Evolutionary conservation across 2,113 vertebrate genomes (phyloP), one percentile per base, ranked within the genome.

Genomic region (Chamaea fasciata): DNA sequence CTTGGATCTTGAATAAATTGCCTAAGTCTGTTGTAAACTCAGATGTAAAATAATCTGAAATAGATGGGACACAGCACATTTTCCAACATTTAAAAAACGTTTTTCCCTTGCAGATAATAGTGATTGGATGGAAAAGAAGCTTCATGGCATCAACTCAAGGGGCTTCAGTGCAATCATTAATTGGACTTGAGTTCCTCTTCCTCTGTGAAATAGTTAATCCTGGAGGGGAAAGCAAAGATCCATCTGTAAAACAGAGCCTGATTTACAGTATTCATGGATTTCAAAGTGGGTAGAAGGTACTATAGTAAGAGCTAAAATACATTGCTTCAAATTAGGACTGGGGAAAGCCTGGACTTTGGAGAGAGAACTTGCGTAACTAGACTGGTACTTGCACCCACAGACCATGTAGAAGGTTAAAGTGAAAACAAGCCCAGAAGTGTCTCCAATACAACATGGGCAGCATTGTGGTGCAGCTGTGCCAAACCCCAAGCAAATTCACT

Each of bases 231-330:
- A 92, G 47, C 44, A 84, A 81, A 71, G 14, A n/a, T 83, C n/a
- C 0, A 0, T 41, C 39, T 80, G 27, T 77, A 70, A 86, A 77
- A 59, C 12, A 55, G 37, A 79, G 27, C 22, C 52, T 93, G 82
- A 60, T 92, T 93, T 81, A n/a, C 26, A 49, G 68, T 28, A 41
- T 9, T 60, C 1, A 0, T 21, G 33, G 39, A 55, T 55, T 82
- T 71, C 20, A 9, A 95, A 95, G n/a, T 87, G 67, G 83, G 92
- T 89, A 24, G 80, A 96, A 96, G 96, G 92, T 86, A 81, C 64
- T 20, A 27, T 2, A 76, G 20, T 44, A 49, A 64, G 47, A 93
- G 33, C 63, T 70, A 56, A 91, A 94, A 77, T 22, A n/a, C 23
- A 21, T 37, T 83, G 47, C 69, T 92, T 88, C 82, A 83, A n/a